Percentiles rank a stretch among this genome's conserved stretches.
Conservation (phyloP, 92 coral and sea anemone genomes). For the Palythoa heliodiscus region DNA sequence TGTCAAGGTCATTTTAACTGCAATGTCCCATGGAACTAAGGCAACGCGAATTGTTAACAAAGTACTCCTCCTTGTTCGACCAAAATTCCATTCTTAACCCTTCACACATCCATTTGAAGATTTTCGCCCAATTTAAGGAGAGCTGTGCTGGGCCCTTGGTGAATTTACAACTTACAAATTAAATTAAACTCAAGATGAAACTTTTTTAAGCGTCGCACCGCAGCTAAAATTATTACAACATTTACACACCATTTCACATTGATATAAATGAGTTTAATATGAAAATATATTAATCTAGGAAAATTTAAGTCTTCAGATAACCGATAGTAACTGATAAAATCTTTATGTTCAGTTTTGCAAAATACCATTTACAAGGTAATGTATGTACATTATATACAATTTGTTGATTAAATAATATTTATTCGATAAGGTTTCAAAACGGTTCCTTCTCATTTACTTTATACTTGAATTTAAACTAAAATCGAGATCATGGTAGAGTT, state of each 20-base stretch:
- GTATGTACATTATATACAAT: constrained; percentile 85
- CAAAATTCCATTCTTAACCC: too few relatives aligned
- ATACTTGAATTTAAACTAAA: neutral
- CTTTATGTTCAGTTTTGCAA: constrained; percentile 38
- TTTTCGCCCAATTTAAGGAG: too few relatives aligned
- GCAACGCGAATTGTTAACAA: too few relatives aligned
- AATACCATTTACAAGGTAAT: constrained; percentile 78
- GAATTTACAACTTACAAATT: too few relatives aligned
- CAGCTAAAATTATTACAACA: neutral
- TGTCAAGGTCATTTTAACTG: too few relatives aligned
- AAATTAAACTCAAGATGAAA: too few relatives aligned
- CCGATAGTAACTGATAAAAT: constrained; percentile 38
- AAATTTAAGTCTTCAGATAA: constrained; percentile 74
- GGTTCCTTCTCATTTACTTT: constrained; percentile 25
- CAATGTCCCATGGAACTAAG: too few relatives aligned
- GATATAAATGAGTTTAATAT: constrained; percentile 73
- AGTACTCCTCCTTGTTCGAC: too few relatives aligned
- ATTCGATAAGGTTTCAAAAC: constrained; percentile 39
- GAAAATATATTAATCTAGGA: constrained; percentile 93
- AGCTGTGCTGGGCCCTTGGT: too few relatives aligned
- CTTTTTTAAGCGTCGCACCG: too few relatives aligned
- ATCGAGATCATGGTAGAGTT: neutral
- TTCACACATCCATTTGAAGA: too few relatives aligned
- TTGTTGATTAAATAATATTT: constrained; percentile 56
- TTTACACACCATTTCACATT: neutral